These are phyloP conservation scores for Brachylomia viminalis DNA, from an alignment of 2,888 invertebrate genomes.

Conservation along the genomic window DNA sequence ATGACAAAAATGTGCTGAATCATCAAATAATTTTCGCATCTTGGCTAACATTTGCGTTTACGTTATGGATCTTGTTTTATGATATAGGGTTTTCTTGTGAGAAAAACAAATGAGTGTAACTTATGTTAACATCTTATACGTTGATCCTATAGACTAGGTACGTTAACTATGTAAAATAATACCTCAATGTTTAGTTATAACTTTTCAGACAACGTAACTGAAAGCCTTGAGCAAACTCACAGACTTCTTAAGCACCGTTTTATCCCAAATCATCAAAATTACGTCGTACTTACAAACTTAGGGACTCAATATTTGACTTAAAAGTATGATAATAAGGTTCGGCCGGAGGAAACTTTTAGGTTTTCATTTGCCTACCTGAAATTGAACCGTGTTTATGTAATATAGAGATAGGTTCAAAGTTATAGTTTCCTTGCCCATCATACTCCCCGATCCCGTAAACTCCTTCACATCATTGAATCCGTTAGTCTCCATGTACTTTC, in stretches of 20 bases:
- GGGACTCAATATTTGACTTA: constrained; percentile 21
- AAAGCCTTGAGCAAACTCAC: constrained; percentile 12
- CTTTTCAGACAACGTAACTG: constrained; percentile 27
- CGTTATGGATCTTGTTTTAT: not conserved
- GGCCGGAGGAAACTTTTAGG: constrained; percentile 18
- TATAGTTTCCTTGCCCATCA: no score
- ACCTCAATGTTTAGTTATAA: constrained; percentile 27
- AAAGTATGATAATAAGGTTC: constrained; percentile 38
- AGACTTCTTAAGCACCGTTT: constrained; percentile 21
- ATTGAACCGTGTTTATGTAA: constrained; percentile 18
- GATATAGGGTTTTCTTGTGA: not conserved
- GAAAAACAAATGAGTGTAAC: not conserved
- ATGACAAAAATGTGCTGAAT: constrained; percentile 31
- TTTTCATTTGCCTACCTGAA: constrained; percentile 35
- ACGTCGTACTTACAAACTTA: constrained; percentile 22
- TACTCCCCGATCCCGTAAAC: no score
- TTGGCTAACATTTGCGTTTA: not conserved
- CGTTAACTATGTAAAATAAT: not conserved
- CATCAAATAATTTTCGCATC: constrained; percentile 25
- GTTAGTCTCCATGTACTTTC: no score
- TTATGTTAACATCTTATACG: not conserved
- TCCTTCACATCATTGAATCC: no score
- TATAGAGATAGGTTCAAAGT: constrained; percentile 18
- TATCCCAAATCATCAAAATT: constrained; percentile 47
- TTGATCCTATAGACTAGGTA: not conserved